phyloP scores from a whole-genome alignment of 2,888 invertebrate genomes.

The Holacanthella duospinosa region DNA sequence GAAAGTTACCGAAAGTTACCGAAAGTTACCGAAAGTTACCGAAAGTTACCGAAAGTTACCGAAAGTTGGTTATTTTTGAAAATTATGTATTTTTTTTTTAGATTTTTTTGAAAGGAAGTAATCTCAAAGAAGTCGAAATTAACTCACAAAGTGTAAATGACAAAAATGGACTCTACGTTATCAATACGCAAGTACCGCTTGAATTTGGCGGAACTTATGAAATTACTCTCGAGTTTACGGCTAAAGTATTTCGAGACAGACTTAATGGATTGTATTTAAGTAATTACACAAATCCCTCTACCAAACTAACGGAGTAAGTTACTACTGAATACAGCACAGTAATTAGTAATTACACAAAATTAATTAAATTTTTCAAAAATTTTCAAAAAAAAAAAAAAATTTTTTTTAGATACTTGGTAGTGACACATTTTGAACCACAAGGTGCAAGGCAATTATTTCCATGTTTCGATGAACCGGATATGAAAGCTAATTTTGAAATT shows the following conservation, averaged over 20 bases:
- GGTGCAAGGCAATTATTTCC: slow-evolving; percentile 26
- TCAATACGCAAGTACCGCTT: slow-evolving; percentile 19
- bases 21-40: background rate
- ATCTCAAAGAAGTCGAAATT: background rate
- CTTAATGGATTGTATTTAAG: slow-evolving; percentile 31
- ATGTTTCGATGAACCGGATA: slow-evolving; percentile 31
- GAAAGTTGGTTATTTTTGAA: background rate
- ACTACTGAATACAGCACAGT: background rate
- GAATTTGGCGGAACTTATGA: slow-evolving; percentile 24
- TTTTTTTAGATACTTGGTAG: slow-evolving; percentile 17
- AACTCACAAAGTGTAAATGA: background rate
- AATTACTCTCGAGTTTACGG: slow-evolving; percentile 22
- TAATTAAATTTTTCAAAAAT: background rate
- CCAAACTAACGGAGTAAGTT: slow-evolving; percentile 7
- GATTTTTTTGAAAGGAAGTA: background rate
- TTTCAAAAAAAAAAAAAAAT: no score
- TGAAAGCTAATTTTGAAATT: slow-evolving; percentile 28
- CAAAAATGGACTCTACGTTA: slow-evolving; percentile 19
- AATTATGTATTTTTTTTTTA: background rate
- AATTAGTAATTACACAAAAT: background rate
- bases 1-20: no score
- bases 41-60: background rate
- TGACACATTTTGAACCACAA: slow-evolving; percentile 27
- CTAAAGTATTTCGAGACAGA: slow-evolving; percentile 21
- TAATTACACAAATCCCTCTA: slow-evolving; percentile 22